A percentile compares a stretch with the other conserved stretches of the same genome.
phyloP scores from a whole-genome alignment of 30 jellyfish, hydroid and myxozoan genomes.

The Aurelia coerulea region DNA sequence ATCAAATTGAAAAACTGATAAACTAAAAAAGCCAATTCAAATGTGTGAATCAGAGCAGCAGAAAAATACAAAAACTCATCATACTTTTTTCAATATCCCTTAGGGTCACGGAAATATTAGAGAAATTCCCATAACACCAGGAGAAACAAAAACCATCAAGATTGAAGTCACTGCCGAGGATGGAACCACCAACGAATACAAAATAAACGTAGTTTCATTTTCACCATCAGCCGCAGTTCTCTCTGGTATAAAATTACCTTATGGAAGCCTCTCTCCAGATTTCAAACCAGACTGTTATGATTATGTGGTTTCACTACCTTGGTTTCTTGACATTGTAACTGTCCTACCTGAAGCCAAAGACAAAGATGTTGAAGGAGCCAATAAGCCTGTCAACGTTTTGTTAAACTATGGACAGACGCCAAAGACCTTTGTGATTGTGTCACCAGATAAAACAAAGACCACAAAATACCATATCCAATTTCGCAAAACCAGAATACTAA shows the following conservation, averaged over 20 bases:
- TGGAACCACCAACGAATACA: constrained; percentile 78
- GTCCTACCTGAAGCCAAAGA: constrained; percentile 68
- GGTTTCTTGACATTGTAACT: constrained; percentile 32
- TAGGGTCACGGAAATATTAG: constrained; percentile 82
- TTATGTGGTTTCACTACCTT: constrained; percentile 63
- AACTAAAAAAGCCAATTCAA: no score
- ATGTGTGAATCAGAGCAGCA: no score
- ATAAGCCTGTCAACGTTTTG: constrained; percentile 3
- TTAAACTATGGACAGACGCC: constrained; percentile 56
- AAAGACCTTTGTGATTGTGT: constrained; percentile 21
- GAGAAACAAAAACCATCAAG: constrained; percentile 23
- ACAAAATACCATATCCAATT: constrained; percentile 10
- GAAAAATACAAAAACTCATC: no score
- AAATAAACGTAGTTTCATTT: constrained; percentile 39
- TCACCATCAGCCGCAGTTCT: constrained; percentile 76
- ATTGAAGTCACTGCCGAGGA: constrained; percentile 95
- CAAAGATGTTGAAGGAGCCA: constrained; percentile 43
- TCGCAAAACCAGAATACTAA: constrained; percentile 8
- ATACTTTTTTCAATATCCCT: no score
- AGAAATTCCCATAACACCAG: constrained; percentile 58
- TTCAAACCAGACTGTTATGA: constrained; percentile 38
- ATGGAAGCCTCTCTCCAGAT: constrained; percentile 50
- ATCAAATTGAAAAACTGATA: no score
- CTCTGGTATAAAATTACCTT: constrained; percentile 52
- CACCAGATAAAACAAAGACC: constrained; percentile 67